Conservation (phyloP, 2,888 invertebrate species). For the Drosophila anomalipes region DNA sequence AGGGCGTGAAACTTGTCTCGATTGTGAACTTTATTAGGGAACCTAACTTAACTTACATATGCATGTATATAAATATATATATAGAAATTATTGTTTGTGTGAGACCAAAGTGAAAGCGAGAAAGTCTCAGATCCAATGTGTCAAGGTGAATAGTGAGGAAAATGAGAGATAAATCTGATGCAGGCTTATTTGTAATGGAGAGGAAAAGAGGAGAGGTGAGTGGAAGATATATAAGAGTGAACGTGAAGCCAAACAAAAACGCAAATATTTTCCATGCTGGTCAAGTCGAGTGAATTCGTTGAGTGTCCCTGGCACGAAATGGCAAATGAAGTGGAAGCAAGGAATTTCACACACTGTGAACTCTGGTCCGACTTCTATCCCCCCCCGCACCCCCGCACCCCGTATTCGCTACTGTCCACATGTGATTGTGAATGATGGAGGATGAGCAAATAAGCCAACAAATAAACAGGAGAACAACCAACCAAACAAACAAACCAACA, state of each 20-base stretch:
- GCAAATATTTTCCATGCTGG: slow-evolving; percentile 60
- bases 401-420: slow-evolving; percentile 10
- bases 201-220: background rate
- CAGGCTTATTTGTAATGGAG: slow-evolving; percentile 12
- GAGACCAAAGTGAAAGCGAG: slow-evolving; percentile 5
- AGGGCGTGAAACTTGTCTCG: background rate
- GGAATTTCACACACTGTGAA: slow-evolving; percentile 78
- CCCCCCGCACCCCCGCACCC: background rate
- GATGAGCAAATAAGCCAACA: slow-evolving; percentile 64
- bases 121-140: slow-evolving; percentile 12
- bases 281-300: slow-evolving; percentile 67
- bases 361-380: slow-evolving; percentile 23
- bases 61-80: background rate
- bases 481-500: slow-evolving; percentile 53
- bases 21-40: background rate
- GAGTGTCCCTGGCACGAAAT: slow-evolving; percentile 63
- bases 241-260: slow-evolving; percentile 25
- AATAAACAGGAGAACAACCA: slow-evolving; percentile 61
- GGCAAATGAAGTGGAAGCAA: slow-evolving; percentile 79
- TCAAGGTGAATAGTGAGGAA: slow-evolving; percentile 2
- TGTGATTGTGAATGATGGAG: slow-evolving; percentile 50
- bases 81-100: background rate
- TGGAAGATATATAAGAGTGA: background rate
- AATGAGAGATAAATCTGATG: slow-evolving; percentile 9
- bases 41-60: too few relatives aligned